Percentiles rank a stretch among this genome's conserved stretches.
Evolutionary conservation across 2,113 vertebrate genomes (phyloP).

Genomic region (Fulica atra): DNA sequence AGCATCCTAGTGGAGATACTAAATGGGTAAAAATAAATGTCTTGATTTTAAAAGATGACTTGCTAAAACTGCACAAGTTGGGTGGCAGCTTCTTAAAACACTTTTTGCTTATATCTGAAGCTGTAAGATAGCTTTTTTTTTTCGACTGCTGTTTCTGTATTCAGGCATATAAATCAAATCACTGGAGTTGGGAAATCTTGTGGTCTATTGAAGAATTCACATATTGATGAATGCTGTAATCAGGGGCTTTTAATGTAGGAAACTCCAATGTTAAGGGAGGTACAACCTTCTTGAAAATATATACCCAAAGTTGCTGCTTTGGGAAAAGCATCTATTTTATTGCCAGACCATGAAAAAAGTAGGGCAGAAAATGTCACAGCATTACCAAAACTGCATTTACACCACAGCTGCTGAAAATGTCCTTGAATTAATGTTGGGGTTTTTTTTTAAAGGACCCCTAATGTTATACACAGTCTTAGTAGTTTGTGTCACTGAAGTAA

Average conservation of each 20-base stretch:
- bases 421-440: background rate
- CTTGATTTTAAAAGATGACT: background rate
- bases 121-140: constrained; percentile 20
- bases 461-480: background rate
- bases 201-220: background rate
- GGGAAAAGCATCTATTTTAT: background rate
- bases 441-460: background rate
- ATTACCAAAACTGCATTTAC: background rate
- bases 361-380: background rate
- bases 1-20: background rate
- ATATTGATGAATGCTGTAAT: background rate
- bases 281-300: background rate
- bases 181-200: background rate
- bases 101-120: constrained; percentile 19
- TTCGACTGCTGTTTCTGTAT: background rate
- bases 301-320: background rate
- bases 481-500: background rate
- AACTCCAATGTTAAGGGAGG: background rate
- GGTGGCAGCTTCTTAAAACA: constrained; percentile 3
- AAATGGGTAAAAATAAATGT: constrained; percentile 30
- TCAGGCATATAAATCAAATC: background rate
- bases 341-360: background rate
- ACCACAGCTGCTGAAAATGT: background rate
- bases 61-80: background rate
- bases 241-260: background rate